A percentile compares a stretch with the other conserved stretches of the same genome.
Evolutionary conservation across 53 echinoderm and acorn worm genomes (phyloP).

Genomic region (Glandiceps talaboti): DNA sequence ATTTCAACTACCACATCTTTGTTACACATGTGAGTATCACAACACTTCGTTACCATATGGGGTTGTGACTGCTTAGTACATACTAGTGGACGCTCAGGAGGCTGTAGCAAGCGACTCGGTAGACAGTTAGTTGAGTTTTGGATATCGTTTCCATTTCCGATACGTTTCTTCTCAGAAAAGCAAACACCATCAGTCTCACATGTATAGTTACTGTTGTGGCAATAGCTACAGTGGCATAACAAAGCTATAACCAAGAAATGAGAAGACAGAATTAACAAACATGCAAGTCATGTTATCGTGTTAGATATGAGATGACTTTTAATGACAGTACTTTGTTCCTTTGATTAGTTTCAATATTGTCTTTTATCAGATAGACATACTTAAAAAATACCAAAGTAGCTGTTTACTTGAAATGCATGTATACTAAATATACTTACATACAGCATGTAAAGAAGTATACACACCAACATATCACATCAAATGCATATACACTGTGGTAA

Average conservation of each 20-base stretch:
- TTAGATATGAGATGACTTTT: no score
- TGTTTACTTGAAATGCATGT: no score
- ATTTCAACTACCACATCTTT: not conserved
- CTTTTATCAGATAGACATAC: no score
- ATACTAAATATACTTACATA: no score
- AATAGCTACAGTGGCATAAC: not conserved
- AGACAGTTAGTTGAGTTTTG: not conserved
- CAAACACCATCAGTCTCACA: not conserved
- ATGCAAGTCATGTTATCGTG: no score
- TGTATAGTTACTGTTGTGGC: not conserved
- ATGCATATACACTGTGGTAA: no score
- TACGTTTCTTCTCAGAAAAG: not conserved
- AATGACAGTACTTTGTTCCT: no score
- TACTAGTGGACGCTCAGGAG: not conserved
- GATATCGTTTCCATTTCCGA: not conserved
- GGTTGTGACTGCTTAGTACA: not conserved
- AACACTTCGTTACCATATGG: not conserved
- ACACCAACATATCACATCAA: no score
- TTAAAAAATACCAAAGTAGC: no score
- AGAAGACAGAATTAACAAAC: no score
- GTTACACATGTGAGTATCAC: not conserved
- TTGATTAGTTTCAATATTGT: no score
- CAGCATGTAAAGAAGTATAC: no score
- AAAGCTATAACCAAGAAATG: not conserved
- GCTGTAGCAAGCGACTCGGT: not conserved